A percentile compares a stretch with the other conserved stretches of the same genome.
Evolutionary conservation across 2,797 vertebrate species (phyloP).

Genomic region (Ctenopoma kingsleyae): DNA sequence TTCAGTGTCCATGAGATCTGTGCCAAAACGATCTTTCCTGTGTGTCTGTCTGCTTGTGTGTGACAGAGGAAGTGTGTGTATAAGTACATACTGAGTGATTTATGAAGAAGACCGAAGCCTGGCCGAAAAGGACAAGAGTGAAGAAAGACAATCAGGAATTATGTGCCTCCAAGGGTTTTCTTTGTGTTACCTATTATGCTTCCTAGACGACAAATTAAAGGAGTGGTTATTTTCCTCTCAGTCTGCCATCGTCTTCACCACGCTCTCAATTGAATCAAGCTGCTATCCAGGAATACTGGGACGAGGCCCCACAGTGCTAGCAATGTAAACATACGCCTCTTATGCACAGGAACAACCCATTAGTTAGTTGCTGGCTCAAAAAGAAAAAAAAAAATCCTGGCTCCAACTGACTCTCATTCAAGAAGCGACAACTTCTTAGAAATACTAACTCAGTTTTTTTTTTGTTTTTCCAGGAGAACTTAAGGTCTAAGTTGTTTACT

Average conservation of each 20-base stretch:
- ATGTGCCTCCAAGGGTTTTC: slow-evolving; percentile 28
- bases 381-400: not conserved
- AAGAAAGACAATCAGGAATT: slow-evolving; percentile 52
- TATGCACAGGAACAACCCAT: slow-evolving; percentile 73
- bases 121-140: slow-evolving; percentile 53
- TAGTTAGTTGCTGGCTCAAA: slow-evolving; percentile 13
- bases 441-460: not conserved
- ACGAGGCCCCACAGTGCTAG: slow-evolving; percentile 46
- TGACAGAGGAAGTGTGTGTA: slow-evolving; percentile 14
- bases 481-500: not conserved
- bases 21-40: slow-evolving; percentile 56
- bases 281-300: slow-evolving; percentile 66
- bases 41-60: slow-evolving; percentile 40
- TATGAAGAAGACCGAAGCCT: slow-evolving; percentile 31
- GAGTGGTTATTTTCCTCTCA: slow-evolving; percentile 49
- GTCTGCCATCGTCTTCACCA: slow-evolving; percentile 52
- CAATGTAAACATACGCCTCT: slow-evolving; percentile 70
- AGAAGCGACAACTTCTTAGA: not conserved
- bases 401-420: not conserved
- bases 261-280: slow-evolving; percentile 54
- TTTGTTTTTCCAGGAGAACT: not conserved
- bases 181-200: slow-evolving; percentile 40
- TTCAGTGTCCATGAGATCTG: slow-evolving; percentile 28
- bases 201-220: slow-evolving; percentile 51
- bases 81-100: slow-evolving; percentile 57